A percentile compares a stretch with the other conserved stretches of the same genome.
Conservation (phyloP, 2,113 vertebrate genomes). For the Brachypteracias leptosomus region DNA sequence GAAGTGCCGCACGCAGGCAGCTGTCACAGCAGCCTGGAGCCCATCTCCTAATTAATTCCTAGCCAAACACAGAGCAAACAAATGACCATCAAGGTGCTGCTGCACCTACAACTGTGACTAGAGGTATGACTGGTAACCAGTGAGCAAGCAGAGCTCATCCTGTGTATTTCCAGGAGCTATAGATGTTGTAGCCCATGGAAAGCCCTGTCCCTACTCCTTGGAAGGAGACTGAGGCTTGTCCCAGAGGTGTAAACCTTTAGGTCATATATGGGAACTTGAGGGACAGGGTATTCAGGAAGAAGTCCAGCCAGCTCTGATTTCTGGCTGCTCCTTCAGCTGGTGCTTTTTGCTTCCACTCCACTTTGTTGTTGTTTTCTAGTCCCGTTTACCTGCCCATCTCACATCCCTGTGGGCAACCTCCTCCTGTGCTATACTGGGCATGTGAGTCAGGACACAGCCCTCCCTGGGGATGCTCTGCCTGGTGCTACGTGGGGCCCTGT, state of each 20-base stretch:
- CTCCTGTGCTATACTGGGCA: not conserved
- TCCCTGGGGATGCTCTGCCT: not conserved
- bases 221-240: not conserved
- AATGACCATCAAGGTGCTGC: slow-evolving; percentile 50
- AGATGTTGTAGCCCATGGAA: not conserved
- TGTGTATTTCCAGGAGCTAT: rapidly evolving
- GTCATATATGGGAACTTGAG: not conserved
- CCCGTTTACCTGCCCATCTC: not conserved
- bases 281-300: not conserved
- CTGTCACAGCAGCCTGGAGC: slow-evolving; percentile 54
- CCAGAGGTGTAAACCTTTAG: not conserved
- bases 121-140: rapidly evolving
- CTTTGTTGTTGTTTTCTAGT: not conserved
- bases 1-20: slow-evolving; percentile 58
- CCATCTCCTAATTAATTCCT: slow-evolving; percentile 58
- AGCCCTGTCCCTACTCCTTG: not conserved
- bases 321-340: not conserved
- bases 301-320: not conserved
- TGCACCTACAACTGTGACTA: not conserved
- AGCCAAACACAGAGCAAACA: not conserved
- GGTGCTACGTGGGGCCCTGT: rapidly evolving
- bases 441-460: not conserved
- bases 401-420: rapidly evolving
- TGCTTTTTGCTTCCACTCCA: not conserved
- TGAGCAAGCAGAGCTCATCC: not conserved